Evolutionary conservation across 2,888 invertebrate genomes (phyloP).

Genomic region (Celastrina argiolus): DNA sequence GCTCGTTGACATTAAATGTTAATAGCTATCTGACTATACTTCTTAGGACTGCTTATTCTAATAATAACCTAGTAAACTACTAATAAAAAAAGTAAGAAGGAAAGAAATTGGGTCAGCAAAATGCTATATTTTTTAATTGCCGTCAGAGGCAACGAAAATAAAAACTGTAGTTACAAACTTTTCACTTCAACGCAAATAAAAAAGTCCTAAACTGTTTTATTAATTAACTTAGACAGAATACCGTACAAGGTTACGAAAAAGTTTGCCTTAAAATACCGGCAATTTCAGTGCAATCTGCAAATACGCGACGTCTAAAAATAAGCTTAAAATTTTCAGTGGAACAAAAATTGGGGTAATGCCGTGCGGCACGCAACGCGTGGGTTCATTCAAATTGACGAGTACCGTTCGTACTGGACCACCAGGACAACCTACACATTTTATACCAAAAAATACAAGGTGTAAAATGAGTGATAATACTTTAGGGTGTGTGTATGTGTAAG

Average conservation of each 20-base stretch:
- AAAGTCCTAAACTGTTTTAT: background rate
- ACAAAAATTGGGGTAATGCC: slow-evolving; percentile 48
- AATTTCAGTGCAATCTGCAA: slow-evolving; percentile 21
- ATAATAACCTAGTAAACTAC: background rate
- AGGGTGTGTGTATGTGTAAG: too few species aligned
- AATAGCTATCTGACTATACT: too few species aligned
- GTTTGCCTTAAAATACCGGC: background rate
- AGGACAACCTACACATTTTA: background rate
- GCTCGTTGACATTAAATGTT: too few species aligned
- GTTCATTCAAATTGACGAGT: slow-evolving; percentile 71
- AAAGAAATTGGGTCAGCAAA: background rate
- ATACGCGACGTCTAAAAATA: slow-evolving; percentile 34
- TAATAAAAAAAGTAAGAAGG: background rate
- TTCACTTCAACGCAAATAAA: background rate
- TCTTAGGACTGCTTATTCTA: too few species aligned
- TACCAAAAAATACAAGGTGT: background rate
- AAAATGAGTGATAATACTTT: too few species aligned
- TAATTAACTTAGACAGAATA: slow-evolving; percentile 4
- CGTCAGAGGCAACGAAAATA: background rate
- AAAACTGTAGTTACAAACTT: background rate
- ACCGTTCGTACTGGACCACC: slow-evolving; percentile 33
- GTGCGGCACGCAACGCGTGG: slow-evolving; percentile 63
- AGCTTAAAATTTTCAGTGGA: slow-evolving; percentile 34
- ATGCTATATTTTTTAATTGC: background rate
- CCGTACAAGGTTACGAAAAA: background rate